Percentiles rank a stretch among this genome's conserved stretches.
Evolutionary conservation across 2,888 invertebrate genomes (phyloP).

Genomic region (Habrosyne pyritoides): DNA sequence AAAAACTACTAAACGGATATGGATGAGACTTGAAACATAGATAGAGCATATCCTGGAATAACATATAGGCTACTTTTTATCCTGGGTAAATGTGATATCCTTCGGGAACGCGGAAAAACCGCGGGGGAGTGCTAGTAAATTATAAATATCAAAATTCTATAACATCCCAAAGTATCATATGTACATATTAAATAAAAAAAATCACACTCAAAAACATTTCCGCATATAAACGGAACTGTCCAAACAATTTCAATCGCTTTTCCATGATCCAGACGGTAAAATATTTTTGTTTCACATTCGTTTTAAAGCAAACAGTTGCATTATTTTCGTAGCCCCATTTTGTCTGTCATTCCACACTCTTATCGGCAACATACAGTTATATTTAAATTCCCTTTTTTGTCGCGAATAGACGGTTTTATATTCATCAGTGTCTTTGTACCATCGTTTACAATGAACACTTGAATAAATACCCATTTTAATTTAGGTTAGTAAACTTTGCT

Average conservation of each 20-base stretch:
- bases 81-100: no score
- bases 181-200: no score
- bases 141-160: no score
- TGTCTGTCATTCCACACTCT: neutral
- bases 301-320: neutral
- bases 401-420: neutral
- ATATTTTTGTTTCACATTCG: neutral
- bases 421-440: slow-evolving; percentile 2
- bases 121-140: no score
- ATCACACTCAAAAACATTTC: neutral
- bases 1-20: no score
- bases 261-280: neutral
- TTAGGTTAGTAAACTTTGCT: neutral
- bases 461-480: slow-evolving; percentile 4
- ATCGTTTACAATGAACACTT: neutral
- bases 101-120: no score
- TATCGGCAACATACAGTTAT: slow-evolving; percentile 5
- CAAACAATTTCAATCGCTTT: neutral
- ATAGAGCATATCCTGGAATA: no score
- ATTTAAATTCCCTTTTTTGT: slow-evolving; percentile 7
- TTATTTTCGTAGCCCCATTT: neutral
- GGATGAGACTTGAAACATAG: no score
- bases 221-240: neutral
- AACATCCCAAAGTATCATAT: no score
- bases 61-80: no score